Evolutionary conservation across 1,140 invertebrate species (phyloP), one percentile per base, ranked within the genome.

Genomic region (Bradysia coprophila): DNA sequence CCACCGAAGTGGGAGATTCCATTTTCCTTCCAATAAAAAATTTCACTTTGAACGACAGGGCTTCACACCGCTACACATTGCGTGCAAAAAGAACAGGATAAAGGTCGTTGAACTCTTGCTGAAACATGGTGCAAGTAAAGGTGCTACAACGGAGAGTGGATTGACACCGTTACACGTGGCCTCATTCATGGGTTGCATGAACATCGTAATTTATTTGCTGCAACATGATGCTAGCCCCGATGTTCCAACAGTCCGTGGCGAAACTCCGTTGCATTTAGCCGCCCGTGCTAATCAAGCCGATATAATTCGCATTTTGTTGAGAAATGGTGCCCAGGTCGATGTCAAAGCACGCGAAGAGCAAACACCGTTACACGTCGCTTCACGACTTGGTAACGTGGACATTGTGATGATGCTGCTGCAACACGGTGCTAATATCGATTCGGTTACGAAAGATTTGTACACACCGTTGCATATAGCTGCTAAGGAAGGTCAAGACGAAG

Each of bases 121-220:
- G 3, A 97, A 96, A 64, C 89, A 97, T 65, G 90, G 89, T 52
- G 95, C 92, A 38, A 81, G 75, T 47, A 76, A 75, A 47, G 66
- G 69, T 21, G 78, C 73, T 2, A 76, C 73, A 3, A 76, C 81
- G 0, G 74, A 76, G 51, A 75, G 72, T 0, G 95, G 95, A 16
- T 66, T 98, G 47, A 96, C 95, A 9, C 93, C 93, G 13, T 69
- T 99, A 21, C 95, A 99, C 64, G 94, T 99, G 37, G 92, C 94
- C 1, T 83, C 90, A 51, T 98, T 98, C 65, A 98, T 98, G 94
- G 95, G 95, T 21, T 94, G 92, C 63, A 95, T 98, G 86, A 97
- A 97, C 63, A 97, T 99, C 52, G 93, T 96, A 19, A 88, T 98
- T 49, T 93, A 84, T 64, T 71, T 98, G 51, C 71, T 98, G 36